Conservation (phyloP, 2,797 vertebrate genomes). For the Pygocentrus nattereri region DNA sequence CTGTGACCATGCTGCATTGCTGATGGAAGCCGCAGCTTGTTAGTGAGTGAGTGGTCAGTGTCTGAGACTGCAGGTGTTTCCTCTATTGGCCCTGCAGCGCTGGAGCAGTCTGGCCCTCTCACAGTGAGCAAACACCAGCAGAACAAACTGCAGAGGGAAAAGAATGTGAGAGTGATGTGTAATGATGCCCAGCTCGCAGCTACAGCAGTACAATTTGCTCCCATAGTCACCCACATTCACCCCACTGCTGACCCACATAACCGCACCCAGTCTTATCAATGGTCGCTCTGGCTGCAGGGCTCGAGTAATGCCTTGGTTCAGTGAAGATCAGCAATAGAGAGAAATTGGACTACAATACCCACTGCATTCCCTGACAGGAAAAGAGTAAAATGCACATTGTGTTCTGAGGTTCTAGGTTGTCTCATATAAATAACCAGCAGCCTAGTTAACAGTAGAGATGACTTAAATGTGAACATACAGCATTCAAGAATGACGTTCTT, state of each 20-base stretch:
- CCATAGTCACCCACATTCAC: constrained; percentile 20
- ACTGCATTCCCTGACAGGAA: background rate
- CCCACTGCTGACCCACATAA: constrained; percentile 18
- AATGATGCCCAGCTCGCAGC: constrained; percentile 49
- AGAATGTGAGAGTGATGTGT: constrained; percentile 70
- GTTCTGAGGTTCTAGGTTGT: too few species aligned
- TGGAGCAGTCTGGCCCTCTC: constrained; percentile 61
- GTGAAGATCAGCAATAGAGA: background rate
- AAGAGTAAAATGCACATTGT: too few species aligned
- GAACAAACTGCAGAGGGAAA: constrained; percentile 68
- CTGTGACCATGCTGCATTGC: constrained; percentile 34
- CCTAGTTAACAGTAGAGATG: constrained; percentile 11
- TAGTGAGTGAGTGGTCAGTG: constrained; percentile 44
- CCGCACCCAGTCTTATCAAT: constrained; percentile 13
- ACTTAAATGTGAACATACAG: too few species aligned
- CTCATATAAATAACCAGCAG: constrained; percentile 21
- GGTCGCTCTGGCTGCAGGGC: background rate
- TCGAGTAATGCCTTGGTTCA: background rate
- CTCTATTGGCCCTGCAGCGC: constrained; percentile 69
- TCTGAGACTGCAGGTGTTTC: constrained; percentile 74
- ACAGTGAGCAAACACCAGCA: constrained; percentile 71
- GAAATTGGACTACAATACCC: background rate
- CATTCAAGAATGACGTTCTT: too few species aligned
- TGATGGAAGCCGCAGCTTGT: constrained; percentile 40
- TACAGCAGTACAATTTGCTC: constrained; percentile 46